Base-by-base conservation (phyloP, 2,113 vertebrate species). In the Nicator chloris region DNA sequence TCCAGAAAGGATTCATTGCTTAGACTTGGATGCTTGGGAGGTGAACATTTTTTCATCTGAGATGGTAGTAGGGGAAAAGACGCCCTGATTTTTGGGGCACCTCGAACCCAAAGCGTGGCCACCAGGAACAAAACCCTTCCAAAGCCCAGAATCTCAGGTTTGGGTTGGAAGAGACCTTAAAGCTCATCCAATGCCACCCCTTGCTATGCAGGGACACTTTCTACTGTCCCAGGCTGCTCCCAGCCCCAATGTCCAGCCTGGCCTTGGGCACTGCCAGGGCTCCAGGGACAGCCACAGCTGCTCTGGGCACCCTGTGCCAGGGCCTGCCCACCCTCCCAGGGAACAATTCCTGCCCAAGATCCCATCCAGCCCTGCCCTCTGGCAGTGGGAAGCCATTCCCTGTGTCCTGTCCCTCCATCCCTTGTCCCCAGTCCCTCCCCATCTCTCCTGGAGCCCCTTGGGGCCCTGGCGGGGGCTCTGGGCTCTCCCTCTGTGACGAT, bases 141-240 rank as follows among this genome's bases (percentile, higher is more conserved):
- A 50, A 70, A 54, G 47, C 47, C 37, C 30, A 40, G 39, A 53
- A 60, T 45, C 39, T 10, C 10, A 18, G 39, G 17, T 19, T 63
- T 56, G 21, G 18, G 8, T 27, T 27, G 20, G 11, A 7, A 61
- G 6, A 24, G 40, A 42, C 26, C 14, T 35, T 11, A 15, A 35
- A 35, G 4, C 8, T 2, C 31, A 31, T 8, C n/a, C 20, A 2
- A 1, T 45, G 0, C 24, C 39, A 8, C 2, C 16, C 21, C 9
- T 4, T 53, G 39, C 60, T 30, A 26, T 7, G 28, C 78, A 68
- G 78, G 39, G 47, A 40, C 47, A 68, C 10, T 7, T 69, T 2
- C 30, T 26, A 19, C n/a, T 13, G 0, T 17, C 21, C 40, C 78
- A 82, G 14, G 9, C 0, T 16, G 61, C 26, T 89, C n/a, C 61